Percentiles rank a stretch among this genome's conserved stretches.
phyloP scores from a whole-genome alignment of 2,113 vertebrate genomes.

The Micromys minutus region DNA sequence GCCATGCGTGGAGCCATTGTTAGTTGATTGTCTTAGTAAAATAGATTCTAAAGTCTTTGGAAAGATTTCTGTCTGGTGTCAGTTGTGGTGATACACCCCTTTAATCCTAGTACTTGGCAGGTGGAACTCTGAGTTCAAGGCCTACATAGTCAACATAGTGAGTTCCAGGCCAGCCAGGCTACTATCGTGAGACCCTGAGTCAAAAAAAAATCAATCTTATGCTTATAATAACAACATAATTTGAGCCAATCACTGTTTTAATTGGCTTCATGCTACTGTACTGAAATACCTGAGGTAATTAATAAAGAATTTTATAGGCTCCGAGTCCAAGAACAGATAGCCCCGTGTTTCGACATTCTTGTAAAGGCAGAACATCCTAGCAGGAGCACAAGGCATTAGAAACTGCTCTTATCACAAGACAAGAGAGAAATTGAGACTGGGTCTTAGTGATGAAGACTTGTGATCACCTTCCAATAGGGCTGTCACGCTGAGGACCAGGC shows the following conservation, averaged over 20 bases:
- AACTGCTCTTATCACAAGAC: neutral
- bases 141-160: neutral
- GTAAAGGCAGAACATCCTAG: neutral
- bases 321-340: neutral
- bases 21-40: constrained; percentile 20
- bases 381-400: neutral
- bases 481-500: neutral
- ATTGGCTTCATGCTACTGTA: neutral
- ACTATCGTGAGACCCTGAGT: too few relatives aligned
- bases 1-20: constrained; percentile 37
- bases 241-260: neutral
- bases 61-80: constrained; percentile 36
- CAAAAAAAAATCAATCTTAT: neutral
- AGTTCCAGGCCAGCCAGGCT: neutral
- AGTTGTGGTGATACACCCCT: neutral
- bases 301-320: neutral
- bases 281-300: neutral
- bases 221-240: neutral
- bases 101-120: neutral
- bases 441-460: neutral
- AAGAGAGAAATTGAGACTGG: neutral
- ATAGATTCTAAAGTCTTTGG: constrained; percentile 50
- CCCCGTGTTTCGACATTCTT: neutral
- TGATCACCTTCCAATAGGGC: neutral
- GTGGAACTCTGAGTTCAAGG: neutral